Evolutionary conservation across 2,113 vertebrate species (phyloP).

Genomic region (Gallinago jamesoni): DNA sequence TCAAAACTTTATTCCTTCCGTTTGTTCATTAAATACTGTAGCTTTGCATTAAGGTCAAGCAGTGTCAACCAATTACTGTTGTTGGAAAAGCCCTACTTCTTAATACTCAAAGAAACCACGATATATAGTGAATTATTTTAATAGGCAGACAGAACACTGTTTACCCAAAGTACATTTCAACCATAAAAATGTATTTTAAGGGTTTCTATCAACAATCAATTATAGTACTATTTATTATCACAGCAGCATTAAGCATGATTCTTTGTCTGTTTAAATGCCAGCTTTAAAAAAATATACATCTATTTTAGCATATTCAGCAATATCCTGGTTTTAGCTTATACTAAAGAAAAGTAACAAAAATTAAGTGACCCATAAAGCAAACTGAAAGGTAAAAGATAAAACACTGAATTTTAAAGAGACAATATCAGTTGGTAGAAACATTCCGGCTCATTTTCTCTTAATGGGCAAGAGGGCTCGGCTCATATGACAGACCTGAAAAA

Average conservation of each 20-base stretch:
- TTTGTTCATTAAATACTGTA: constrained; percentile 76
- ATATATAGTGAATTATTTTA: constrained; percentile 73
- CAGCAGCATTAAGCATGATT: constrained; percentile 55
- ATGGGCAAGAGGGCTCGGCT: not conserved
- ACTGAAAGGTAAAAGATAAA: constrained; percentile 13
- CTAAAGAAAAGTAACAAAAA: constrained; percentile 33
- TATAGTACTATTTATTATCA: constrained; percentile 62
- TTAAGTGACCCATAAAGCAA: constrained; percentile 57
- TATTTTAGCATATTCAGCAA: constrained; percentile 60
- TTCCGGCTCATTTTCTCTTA: not conserved
- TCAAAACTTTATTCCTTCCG: constrained; percentile 72
- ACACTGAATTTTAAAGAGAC: not conserved
- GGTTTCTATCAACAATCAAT: constrained; percentile 69
- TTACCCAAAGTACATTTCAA: constrained; percentile 68
- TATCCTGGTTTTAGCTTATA: constrained; percentile 45
- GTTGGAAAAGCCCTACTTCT: constrained; percentile 56
- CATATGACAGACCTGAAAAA: not conserved
- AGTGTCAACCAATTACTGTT: constrained; percentile 74
- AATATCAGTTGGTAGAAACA: not conserved
- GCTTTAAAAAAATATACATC: not conserved
- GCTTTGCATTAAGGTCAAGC: constrained; percentile 71
- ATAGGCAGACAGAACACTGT: constrained; percentile 64
- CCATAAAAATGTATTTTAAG: constrained; percentile 65
- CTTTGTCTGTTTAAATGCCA: constrained; percentile 52
- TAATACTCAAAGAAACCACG: constrained; percentile 59